Conservation (phyloP, 2,113 vertebrate species). For the Heteronetta atricapilla region DNA sequence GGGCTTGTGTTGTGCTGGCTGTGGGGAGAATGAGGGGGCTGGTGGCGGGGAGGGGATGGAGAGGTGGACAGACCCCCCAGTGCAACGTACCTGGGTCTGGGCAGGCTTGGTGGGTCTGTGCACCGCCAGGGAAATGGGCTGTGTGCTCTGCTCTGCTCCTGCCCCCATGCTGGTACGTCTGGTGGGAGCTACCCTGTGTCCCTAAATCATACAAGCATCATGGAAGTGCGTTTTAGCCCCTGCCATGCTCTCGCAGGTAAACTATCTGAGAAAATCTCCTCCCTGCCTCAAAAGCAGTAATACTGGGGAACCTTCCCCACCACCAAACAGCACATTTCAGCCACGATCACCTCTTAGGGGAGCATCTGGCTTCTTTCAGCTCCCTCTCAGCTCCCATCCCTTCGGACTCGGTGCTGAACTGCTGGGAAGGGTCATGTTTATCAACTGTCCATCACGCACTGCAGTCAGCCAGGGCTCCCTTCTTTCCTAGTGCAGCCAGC, state of each 20-base stretch:
- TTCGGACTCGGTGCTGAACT: neutral
- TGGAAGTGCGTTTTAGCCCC: neutral
- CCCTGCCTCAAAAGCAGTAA: neutral
- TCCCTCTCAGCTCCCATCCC: accelerated
- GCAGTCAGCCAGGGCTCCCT: neutral
- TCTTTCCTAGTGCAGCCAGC: accelerated
- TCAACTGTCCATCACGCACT: neutral
- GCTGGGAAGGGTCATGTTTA: neutral
- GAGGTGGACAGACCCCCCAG: neutral
- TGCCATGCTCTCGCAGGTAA: accelerated
- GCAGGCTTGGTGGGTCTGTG: neutral
- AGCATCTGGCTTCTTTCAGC: neutral
- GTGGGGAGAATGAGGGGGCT: neutral
- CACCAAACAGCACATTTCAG: accelerated
- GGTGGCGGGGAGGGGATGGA: neutral
- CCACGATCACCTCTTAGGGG: accelerated
- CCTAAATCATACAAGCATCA: accelerated
- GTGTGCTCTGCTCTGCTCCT: neutral
- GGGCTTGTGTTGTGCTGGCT: neutral
- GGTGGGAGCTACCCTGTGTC: neutral
- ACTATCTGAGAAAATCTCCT: neutral
- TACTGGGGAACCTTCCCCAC: neutral
- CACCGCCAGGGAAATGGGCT: neutral
- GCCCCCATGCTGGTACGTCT: neutral
- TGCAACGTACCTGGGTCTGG: neutral